Percentiles rank a stretch among this genome's conserved stretches.
These are phyloP conservation scores for Grallaria varia DNA, from an alignment of 2,113 vertebrate species.

Conservation along the genomic window DNA sequence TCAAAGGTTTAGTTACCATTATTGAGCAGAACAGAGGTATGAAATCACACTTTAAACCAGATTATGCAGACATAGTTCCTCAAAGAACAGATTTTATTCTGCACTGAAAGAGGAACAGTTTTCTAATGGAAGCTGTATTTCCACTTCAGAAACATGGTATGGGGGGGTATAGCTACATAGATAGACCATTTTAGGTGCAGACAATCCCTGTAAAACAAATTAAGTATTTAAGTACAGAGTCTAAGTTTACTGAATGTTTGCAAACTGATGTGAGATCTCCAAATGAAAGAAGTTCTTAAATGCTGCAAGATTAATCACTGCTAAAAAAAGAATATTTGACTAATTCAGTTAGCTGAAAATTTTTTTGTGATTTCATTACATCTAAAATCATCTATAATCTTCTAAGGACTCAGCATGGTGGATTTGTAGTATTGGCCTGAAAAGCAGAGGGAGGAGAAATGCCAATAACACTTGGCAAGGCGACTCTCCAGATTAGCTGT, in stretches of 20 bases:
- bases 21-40: background rate
- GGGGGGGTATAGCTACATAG: background rate
- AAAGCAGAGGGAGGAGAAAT: background rate
- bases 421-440: background rate
- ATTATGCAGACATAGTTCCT: background rate
- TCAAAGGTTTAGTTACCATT: background rate
- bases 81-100: background rate
- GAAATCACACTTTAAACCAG: background rate
- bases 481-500: background rate
- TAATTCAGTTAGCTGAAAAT: background rate
- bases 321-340: background rate
- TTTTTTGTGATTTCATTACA: background rate
- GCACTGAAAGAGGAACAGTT: background rate
- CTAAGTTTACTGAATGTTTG: background rate
- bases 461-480: background rate
- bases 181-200: background rate
- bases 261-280: background rate
- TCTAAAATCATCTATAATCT: background rate
- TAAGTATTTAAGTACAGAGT: background rate
- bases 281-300: background rate
- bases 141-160: background rate
- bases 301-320: background rate
- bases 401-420: background rate
- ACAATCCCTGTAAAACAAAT: background rate
- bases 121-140: background rate